Base-by-base conservation (phyloP, 2,797 vertebrate genomes). In the Huso huso region DNA sequence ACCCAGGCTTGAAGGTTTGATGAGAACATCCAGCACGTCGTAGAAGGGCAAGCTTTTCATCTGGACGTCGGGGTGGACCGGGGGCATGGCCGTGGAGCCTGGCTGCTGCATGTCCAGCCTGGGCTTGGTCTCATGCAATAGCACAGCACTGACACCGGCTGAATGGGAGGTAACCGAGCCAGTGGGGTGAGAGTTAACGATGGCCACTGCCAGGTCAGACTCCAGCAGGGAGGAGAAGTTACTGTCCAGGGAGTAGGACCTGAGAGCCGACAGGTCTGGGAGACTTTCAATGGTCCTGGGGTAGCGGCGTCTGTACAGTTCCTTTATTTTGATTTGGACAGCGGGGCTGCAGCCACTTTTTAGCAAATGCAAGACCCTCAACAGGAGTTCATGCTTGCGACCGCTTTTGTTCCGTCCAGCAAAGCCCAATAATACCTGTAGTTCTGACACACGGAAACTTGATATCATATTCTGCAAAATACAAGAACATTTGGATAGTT, bases 1-100 rank as follows among this genome's bases (percentile, higher is more conserved):
- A 99, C 96, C 95, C 74, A 99, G 82, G 80, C 96, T 99, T 0
- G 96, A 98, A 57, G 96, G 96, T 72, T 98, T 99, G 78, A 98
- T 95, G 13, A 99, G 91, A 70, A 98, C 87, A 8, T 98, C 96
- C 67, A 97, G 90, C 49, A 97, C 93, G 55, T 99, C 96, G 0
- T 99, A 98, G 80, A 98, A 99, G 1, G 96, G 95, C 6, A 97
- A 85, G 55, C 89, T 87, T 74, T 94, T 96, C 89, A 99, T 90
- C 67, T 95, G 94, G 71, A 99, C 95, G n/a, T 99, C 96, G 0
- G 97, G 97, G 74, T 99, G 97, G 73, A 99, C 95, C 0, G 97
- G 97, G 6, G 95, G 94, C 64, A 96, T 86, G 0, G 93, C 89
- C 6, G 92, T 37, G 37, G 37, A 87, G 1, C 88, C 87, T 0